phyloP scores from a whole-genome alignment of 2,797 vertebrate species.

The Natrix natrix region DNA sequence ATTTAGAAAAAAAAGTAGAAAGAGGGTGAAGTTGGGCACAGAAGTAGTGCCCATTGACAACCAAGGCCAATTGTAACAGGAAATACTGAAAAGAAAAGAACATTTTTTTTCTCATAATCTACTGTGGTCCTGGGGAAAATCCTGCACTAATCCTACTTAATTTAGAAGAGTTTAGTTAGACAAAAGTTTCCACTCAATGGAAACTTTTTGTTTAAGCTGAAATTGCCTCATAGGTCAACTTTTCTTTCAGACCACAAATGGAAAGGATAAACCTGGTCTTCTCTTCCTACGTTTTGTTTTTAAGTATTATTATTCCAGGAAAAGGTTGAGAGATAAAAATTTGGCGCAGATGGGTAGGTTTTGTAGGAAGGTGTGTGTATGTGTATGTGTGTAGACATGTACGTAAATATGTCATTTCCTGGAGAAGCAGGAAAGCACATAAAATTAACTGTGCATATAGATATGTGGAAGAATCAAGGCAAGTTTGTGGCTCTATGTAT shows the following conservation, averaged over 20 bases:
- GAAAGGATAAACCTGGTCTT: neutral
- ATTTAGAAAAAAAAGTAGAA: neutral
- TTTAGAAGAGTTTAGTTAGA: neutral
- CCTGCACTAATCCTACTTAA: neutral
- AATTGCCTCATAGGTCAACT: neutral
- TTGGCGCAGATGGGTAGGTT: neutral
- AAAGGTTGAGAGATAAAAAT: neutral
- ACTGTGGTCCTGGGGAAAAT: neutral
- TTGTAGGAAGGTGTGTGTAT: neutral
- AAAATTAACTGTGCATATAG: neutral
- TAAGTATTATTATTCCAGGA: neutral
- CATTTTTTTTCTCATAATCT: neutral
- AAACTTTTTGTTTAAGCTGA: neutral
- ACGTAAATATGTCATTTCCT: no score
- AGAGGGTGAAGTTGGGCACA: neutral
- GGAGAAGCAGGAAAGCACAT: neutral
- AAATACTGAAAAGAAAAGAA: neutral
- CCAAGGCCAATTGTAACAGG: neutral
- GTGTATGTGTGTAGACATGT: neutral
- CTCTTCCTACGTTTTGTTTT: neutral
- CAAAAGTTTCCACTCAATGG: neutral
- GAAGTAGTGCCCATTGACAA: neutral
- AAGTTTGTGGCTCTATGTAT: neutral
- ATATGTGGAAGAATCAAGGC: neutral
- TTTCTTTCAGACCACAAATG: neutral